A percentile compares a stretch with the other conserved stretches of the same genome.
Evolutionary conservation across 30 jellyfish, hydroid and myxozoan genomes (phyloP).

Genomic region (Pseudorhiza aurosa): DNA sequence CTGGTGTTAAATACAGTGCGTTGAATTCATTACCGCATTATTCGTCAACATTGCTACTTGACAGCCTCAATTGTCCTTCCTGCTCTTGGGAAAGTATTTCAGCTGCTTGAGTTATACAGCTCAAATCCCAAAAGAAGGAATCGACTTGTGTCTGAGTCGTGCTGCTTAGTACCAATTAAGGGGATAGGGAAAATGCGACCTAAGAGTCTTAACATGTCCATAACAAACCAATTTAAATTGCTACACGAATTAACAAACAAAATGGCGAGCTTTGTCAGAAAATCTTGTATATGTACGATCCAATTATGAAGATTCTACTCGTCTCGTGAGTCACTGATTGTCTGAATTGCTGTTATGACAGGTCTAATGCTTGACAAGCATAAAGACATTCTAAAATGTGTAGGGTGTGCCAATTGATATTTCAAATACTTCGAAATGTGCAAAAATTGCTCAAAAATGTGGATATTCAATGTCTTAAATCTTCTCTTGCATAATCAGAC

Average conservation of each 20-base stretch:
- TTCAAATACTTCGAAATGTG: too few relatives aligned
- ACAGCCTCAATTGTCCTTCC: too few relatives aligned
- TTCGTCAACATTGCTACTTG: too few relatives aligned
- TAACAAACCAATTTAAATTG: conserved; percentile 37
- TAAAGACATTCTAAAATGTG: too few relatives aligned
- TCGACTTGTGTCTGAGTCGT: conserved; percentile 17
- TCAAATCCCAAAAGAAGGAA: background rate
- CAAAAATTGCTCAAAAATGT: too few relatives aligned
- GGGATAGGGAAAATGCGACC: conserved; percentile 30
- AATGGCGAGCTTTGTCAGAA: conserved; percentile 27
- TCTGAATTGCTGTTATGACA: too few relatives aligned
- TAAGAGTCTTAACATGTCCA: background rate
- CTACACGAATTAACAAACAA: conserved; percentile 32
- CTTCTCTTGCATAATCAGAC: too few relatives aligned
- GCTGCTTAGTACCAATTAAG: conserved; percentile 21
- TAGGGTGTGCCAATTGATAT: too few relatives aligned
- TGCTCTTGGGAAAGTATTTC: background rate
- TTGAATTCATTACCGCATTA: too few relatives aligned
- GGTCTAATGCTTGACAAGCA: too few relatives aligned
- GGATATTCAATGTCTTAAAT: too few relatives aligned
- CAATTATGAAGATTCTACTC: conserved; percentile 18
- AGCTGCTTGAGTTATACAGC: background rate
- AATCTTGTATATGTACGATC: conserved; percentile 12
- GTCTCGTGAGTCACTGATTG: background rate
- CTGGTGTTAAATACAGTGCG: too few relatives aligned